Base-by-base conservation (phyloP, 37 sponge, comb jelly and placozoan genomes). In the Bolinopsis microptera region DNA sequence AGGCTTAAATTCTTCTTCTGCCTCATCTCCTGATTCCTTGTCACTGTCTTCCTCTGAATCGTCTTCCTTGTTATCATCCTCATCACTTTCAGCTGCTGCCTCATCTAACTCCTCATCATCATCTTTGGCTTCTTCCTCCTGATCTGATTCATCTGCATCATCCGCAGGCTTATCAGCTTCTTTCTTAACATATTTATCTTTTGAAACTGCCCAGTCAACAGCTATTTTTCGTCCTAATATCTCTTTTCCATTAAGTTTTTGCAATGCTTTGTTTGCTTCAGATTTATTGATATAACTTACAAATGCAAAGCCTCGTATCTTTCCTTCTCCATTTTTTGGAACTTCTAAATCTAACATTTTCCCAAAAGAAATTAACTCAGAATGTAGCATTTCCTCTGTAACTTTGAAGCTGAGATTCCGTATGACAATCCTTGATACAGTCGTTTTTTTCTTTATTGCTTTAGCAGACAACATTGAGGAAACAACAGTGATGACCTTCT, bases 191-290 rank as follows among this genome's bases (percentile, higher is more conserved):
- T 77, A 77, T 34, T 77, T 18, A 34, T 77, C 80, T 77, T 77
- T 77, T 35, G 80, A 32, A 35, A 77, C 2, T 2, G 80, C 80
- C 80, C 80, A 77, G 21, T 77, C 80, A 33, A 77, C 80, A 35
- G 80, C 80, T 33, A 77, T 34, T 35, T 77, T 77, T 34, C 80
- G 27, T 35, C 80, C 80, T 1, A 77, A 36, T 35, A 77, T 77
- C 33, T 77, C 80, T 35, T 77, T 77, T 35, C 80, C 80, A 77
- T 77, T 77, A 28, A 77, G 80, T 32, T 77, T 77, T 77, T 77
- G 80, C 27, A 77, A 9, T 21, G 80, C 80, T 77, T 32, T 77
- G 18, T 77, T 77, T 27, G 80, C 80, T 35, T 77, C 33, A 32
- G 33, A 28, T 35, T 77, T 77, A 36, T 77, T 77, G 0, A 35